phyloP scores from a whole-genome alignment of 1,140 invertebrate species.

The Drosophila rufa region DNA sequence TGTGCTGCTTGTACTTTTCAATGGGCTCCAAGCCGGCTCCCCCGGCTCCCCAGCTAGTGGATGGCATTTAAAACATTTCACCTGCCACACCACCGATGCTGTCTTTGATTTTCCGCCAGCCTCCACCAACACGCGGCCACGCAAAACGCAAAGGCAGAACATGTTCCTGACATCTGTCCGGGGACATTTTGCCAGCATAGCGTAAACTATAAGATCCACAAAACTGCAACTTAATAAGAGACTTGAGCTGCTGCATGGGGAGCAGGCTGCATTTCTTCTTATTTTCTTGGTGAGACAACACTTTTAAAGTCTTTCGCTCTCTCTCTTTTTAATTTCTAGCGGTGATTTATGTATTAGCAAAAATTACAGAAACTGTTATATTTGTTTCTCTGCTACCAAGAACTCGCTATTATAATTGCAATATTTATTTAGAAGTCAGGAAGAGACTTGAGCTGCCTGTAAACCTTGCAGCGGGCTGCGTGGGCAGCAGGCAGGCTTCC shows the following conservation, averaged over 20 bases:
- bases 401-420: background rate
- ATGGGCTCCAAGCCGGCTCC: no score
- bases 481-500: no score
- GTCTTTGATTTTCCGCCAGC: slow-evolving; percentile 47
- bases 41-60: slow-evolving; percentile 1
- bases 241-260: background rate
- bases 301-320: background rate
- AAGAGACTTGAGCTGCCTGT: background rate
- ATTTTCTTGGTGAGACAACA: no score
- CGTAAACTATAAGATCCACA: slow-evolving; percentile 2
- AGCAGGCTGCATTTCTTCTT: no score
- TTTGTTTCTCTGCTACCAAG: background rate
- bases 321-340: no score
- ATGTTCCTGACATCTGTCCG: slow-evolving; percentile 24
- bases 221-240: slow-evolving; percentile 5
- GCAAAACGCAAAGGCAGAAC: background rate
- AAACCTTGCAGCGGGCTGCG: no score
- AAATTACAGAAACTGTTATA: background rate
- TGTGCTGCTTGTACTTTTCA: slow-evolving; percentile 3
- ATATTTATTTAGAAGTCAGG: background rate
- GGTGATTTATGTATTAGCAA: background rate
- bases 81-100: slow-evolving; percentile 22
- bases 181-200: slow-evolving; percentile 15
- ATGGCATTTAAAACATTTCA: slow-evolving; percentile 43
- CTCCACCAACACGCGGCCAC: background rate